These are phyloP conservation scores for Isurus oxyrinchus DNA, from an alignment of 2,113 vertebrate species.

Conservation along the genomic window DNA sequence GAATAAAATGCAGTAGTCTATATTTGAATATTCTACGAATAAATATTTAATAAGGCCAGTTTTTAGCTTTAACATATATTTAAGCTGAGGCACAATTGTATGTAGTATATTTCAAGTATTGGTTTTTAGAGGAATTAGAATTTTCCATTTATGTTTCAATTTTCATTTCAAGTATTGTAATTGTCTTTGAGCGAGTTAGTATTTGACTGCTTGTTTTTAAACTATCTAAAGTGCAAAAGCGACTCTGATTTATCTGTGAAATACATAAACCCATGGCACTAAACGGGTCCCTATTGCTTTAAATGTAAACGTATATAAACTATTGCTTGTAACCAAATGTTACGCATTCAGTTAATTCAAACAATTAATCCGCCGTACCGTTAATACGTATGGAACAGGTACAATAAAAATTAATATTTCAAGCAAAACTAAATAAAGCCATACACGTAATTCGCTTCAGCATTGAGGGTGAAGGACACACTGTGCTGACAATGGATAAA, in stretches of 20 bases:
- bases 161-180: neutral
- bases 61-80: neutral
- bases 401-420: neutral
- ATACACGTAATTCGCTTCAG: neutral
- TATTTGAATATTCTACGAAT: neutral
- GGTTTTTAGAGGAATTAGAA: neutral
- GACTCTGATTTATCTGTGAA: neutral
- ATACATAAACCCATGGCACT: neutral
- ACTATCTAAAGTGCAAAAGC: neutral
- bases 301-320: neutral
- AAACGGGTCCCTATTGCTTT: neutral
- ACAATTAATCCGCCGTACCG: neutral
- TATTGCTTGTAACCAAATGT: neutral
- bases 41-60: neutral
- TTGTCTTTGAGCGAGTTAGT: neutral
- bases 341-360: neutral
- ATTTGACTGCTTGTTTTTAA: neutral
- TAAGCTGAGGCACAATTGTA: slow-evolving; percentile 36
- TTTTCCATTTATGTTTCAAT: neutral
- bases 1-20: neutral
- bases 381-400: neutral
- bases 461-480: neutral
- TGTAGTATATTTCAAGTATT: slow-evolving; percentile 38
- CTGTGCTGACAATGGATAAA: neutral
- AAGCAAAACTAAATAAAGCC: slow-evolving; percentile 21